phyloP scores from a whole-genome alignment of 2,113 vertebrate genomes.

The Anguilla rostrata region DNA sequence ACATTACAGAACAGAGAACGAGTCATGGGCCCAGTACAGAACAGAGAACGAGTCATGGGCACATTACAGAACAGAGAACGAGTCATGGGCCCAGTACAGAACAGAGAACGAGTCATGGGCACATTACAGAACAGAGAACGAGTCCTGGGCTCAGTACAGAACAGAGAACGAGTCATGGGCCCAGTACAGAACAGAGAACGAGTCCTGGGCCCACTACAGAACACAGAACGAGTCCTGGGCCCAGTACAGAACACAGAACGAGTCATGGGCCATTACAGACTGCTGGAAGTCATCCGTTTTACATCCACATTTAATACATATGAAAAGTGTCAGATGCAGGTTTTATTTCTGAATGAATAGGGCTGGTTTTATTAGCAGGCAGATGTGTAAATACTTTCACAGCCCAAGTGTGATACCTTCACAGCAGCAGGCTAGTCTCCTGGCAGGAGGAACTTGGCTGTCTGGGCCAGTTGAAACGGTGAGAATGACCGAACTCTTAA shows the following conservation, averaged over 20 bases:
- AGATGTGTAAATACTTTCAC: constrained; percentile 26
- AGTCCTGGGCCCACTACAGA: not conserved
- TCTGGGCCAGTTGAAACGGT: not conserved
- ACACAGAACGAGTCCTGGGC: not conserved
- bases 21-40: not conserved
- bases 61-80: not conserved
- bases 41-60: not conserved
- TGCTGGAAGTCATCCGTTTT: constrained; percentile 14
- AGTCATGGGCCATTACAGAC: no score
- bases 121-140: no score
- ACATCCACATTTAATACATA: constrained; percentile 1
- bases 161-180: not conserved
- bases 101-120: not conserved
- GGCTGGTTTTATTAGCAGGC: constrained; percentile 6
- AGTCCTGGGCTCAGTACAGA: no score
- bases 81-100: no score
- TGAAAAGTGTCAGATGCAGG: constrained; percentile 16
- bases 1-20: not conserved
- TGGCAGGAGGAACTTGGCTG: not conserved
- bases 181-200: not conserved
- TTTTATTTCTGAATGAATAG: constrained; percentile 28
- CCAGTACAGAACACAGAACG: not conserved
- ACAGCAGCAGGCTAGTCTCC: constrained; percentile 11
- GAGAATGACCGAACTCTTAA: constrained; percentile 1
- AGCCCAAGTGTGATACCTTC: constrained; percentile 11